Percentiles rank a stretch among this genome's conserved stretches.
phyloP scores from a whole-genome alignment of 2,797 vertebrate genomes.

The Threskiornis aethiopicus region DNA sequence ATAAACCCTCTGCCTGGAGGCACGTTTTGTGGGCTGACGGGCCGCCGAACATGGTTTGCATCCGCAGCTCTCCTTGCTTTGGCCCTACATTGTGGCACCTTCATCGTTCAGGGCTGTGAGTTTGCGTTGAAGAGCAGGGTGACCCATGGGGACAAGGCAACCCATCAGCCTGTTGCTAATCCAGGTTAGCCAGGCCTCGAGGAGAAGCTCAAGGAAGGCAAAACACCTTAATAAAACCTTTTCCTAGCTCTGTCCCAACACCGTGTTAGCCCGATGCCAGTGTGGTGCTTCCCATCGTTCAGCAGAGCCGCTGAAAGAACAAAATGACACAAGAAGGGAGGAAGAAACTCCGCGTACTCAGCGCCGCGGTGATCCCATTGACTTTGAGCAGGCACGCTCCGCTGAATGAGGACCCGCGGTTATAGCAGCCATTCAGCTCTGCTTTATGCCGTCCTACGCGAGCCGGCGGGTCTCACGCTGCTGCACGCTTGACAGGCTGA shows the following conservation, averaged over 20 bases:
- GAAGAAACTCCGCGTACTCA: fast-evolving
- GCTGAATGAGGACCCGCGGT: background rate
- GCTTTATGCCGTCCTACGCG: background rate
- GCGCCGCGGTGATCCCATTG: background rate
- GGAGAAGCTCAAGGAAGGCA: background rate
- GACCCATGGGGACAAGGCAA: fast-evolving
- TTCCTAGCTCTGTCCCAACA: background rate
- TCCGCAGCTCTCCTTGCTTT: background rate
- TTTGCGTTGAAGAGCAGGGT: no score
- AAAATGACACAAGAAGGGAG: background rate
- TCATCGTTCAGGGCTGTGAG: background rate
- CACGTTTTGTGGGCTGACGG: background rate
- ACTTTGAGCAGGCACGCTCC: fast-evolving
- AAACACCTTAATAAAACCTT: background rate
- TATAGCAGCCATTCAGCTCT: background rate
- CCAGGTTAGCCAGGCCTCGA: background rate
- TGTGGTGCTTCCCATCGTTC: fast-evolving
- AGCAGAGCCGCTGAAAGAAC: background rate
- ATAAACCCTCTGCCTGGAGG: background rate
- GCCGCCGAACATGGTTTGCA: fast-evolving
- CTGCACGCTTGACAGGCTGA: background rate
- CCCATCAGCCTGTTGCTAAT: background rate
- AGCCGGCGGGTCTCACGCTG: no score
- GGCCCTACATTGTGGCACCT: fast-evolving
- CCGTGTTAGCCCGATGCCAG: fast-evolving